These are phyloP conservation scores for Peromyscus maniculatus DNA, from an alignment of 2,113 vertebrate genomes.

Conservation along the genomic window DNA sequence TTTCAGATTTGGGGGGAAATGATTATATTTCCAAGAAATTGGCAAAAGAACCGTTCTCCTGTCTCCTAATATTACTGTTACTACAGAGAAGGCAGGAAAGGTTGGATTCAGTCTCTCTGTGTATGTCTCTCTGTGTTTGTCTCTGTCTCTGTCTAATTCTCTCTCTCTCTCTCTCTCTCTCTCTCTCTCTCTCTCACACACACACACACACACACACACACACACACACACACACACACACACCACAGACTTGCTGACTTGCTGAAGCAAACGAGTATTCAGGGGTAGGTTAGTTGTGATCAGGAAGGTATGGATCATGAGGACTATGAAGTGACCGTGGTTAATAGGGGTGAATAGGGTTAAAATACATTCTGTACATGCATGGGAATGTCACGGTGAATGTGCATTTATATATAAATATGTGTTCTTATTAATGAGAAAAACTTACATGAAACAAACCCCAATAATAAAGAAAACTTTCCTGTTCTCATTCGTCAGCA, in stretches of 20 bases:
- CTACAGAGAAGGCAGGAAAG: neutral
- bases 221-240: neutral
- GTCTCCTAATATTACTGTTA: slow-evolving; percentile 44
- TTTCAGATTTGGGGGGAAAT: neutral
- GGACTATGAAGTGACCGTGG: neutral
- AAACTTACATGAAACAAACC: slow-evolving; percentile 43
- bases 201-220: neutral
- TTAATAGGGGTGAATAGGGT: neutral
- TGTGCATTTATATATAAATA: slow-evolving; percentile 13
- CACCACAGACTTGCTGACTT: neutral
- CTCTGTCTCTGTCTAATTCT: neutral
- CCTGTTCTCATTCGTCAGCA: neutral
- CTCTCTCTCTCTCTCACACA: neutral
- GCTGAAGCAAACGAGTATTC: neutral
- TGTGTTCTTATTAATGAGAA: slow-evolving; percentile 1
- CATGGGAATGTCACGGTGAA: neutral
- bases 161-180: neutral
- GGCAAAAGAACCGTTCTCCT: slow-evolving; percentile 11
- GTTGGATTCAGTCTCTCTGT: neutral
- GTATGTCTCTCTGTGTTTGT: accelerated
- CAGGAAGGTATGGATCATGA: neutral
- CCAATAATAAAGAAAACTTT: neutral
- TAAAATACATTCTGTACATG: neutral
- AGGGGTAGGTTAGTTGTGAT: neutral
- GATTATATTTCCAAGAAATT: slow-evolving; percentile 50